Base-by-base conservation (phyloP, 2,797 vertebrate species). In the Sebastes umbrosus region DNA sequence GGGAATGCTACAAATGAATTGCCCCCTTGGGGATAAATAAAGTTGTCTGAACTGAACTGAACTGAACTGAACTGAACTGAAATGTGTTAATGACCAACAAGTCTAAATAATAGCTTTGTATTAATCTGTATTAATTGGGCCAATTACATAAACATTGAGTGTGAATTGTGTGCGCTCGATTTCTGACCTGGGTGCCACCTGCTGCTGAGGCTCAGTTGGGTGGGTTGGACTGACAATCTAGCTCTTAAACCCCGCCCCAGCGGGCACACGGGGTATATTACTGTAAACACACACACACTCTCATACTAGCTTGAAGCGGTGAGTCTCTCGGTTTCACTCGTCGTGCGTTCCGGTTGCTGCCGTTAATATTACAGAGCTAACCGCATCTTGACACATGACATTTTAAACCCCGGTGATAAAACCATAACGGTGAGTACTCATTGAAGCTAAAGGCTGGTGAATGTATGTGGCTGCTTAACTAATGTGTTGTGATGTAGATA, bases 341-440 rank as follows among this genome's bases (percentile, higher is more conserved):
- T 50, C 29, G 29, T 58, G 57, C 11, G 57, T 57, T 20, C 39
- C 10, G 29, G 64, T 57, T 25, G 27, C 29, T 50, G 73, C 74
- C 55, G 32, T 24, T n/a, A 18, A 55, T 55, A 16, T 58, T 3
- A 6, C 25, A 8, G n/a, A 24, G 50, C 50, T 12, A 62, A 55
- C 78, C 8, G 29, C 66, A 5, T 64, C 68, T 71, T 22, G 58
- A 83, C 82, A 63, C 79, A 91, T 93, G 91, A 63, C 70, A 55
- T 69, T 88, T 79, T 85, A 85, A 90, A 79, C 12, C 22, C 5
- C 18, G 39, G 31, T 27, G 34, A 4, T 70, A 6, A 65, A 77
- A 63, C 20, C 24, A 14, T 3, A 62, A 76, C 75, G 89, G 94
- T 94, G 54, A 84, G 93, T 90, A 27, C 5, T 13, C 10, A n/a